Evolutionary conservation across 2,113 vertebrate genomes (phyloP).

Genomic region (Tragelaphus strepsiceros): DNA sequence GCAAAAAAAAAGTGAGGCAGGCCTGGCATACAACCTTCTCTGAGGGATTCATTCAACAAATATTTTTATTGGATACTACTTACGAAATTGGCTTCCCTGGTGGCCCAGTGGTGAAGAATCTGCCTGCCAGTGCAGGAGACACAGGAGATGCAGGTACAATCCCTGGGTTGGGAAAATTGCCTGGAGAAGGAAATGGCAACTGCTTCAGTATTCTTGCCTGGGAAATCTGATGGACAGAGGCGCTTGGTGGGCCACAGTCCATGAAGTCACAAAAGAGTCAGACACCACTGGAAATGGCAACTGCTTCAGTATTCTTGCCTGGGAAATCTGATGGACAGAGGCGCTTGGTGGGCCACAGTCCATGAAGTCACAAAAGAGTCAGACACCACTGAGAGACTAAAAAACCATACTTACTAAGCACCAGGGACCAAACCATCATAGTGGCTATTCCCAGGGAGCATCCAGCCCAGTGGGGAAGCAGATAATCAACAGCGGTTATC

Average conservation of each 20-base stretch:
- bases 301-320: not conserved
- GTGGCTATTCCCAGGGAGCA: not conserved
- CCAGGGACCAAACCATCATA: not conserved
- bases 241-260: not conserved
- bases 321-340: not conserved
- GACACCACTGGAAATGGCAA: not conserved
- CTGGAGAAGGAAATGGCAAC: not conserved
- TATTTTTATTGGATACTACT: not conserved
- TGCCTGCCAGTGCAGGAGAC: not conserved
- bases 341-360: not conserved
- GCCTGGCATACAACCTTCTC: not conserved
- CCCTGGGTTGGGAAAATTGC: not conserved
- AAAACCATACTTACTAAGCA: not conserved
- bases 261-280: not conserved
- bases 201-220: not conserved
- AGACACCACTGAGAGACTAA: not conserved
- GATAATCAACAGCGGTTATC: not conserved
- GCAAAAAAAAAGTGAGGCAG: not conserved
- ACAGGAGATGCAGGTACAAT: not conserved
- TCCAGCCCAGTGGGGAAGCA: not conserved
- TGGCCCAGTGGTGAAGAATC: not conserved
- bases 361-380: not conserved
- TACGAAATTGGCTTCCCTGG: not conserved
- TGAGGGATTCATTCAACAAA: not conserved
- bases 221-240: not conserved